Conservation (phyloP, 1,140 invertebrate species). For the Acyrthosiphon pisum region DNA sequence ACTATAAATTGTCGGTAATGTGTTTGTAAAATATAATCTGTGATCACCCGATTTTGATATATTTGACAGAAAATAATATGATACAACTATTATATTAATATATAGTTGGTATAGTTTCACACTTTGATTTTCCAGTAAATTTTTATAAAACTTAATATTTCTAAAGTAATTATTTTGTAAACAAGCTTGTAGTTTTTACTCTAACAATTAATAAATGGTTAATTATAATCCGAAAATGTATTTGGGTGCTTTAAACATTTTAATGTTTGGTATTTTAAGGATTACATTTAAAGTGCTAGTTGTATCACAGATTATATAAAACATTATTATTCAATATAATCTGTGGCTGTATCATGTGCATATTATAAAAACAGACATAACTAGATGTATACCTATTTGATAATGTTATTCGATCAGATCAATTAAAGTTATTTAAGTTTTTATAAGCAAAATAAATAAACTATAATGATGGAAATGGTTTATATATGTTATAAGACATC, state of each 20-base stretch:
- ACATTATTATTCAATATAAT: too few relatives aligned
- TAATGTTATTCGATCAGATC: neutral
- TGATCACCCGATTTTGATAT: neutral
- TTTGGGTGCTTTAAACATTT: neutral
- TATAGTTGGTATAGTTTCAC: neutral
- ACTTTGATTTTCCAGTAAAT: neutral
- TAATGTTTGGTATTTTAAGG: neutral
- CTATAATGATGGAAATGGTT: neutral
- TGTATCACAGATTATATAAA: too few relatives aligned
- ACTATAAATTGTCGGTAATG: neutral
- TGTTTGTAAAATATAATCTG: neutral
- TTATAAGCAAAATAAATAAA: neutral
- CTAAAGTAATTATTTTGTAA: neutral
- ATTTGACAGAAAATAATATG: neutral
- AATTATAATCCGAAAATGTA: neutral
- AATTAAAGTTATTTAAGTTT: neutral
- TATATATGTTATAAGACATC: neutral
- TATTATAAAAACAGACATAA: neutral
- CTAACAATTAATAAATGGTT: neutral
- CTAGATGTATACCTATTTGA: neutral
- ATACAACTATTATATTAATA: too few relatives aligned
- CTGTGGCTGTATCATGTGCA: neutral
- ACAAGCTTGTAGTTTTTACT: neutral
- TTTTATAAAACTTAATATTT: neutral
- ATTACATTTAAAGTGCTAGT: neutral